Evolutionary conservation across 2,888 invertebrate species (phyloP), one percentile per base, ranked within the genome.

Genomic region (Limenitis camilla): DNA sequence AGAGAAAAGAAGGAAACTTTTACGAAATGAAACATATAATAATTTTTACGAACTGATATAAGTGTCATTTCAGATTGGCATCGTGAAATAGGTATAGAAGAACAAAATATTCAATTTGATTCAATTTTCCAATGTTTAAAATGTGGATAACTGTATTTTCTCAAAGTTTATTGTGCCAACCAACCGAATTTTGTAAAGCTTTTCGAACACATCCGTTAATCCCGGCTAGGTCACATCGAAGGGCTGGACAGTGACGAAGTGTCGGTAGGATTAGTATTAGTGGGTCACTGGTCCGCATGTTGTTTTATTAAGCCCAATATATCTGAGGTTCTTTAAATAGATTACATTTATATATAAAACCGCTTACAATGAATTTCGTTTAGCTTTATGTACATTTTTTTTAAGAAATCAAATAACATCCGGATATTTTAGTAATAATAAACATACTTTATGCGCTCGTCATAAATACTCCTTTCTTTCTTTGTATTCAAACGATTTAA

Each of bases 151-250:
- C 35, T 39, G 29, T 50, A 39, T 44, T 51, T 45, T 44, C 35
- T 45, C 40, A 19, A 44, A 44, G 50, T 58, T 52, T 43, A 52
- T 53, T 49, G 52, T 46, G 47, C 33, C 35, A 47, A 52, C 49
- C 30, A 40, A 59, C 59, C 61, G 55, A 54, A 55, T 59, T 62
- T 61, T 61, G 49, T 53, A 48, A 44, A 59, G 58, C 58, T 55
- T 58, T 59, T 77, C 72, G 71, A 74, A 81, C 82, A 79, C 76
- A 77, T 80, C 72, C 71, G 81, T 76, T 81, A 84, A 84, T 79
- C 77, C 72, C 61, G 69, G 70, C 70, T 73, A 73, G 76, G 76
- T 75, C 71, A 72, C 57, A 71, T 76, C 72, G 74, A 69, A 74
- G 72, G 66, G 59, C 61, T 62, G 66, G 83, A 84, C 84, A 85